Percentiles rank a stretch among this genome's conserved stretches.
phyloP scores from a whole-genome alignment of 1,140 invertebrate species.

The Cotesia chilonis region DNA sequence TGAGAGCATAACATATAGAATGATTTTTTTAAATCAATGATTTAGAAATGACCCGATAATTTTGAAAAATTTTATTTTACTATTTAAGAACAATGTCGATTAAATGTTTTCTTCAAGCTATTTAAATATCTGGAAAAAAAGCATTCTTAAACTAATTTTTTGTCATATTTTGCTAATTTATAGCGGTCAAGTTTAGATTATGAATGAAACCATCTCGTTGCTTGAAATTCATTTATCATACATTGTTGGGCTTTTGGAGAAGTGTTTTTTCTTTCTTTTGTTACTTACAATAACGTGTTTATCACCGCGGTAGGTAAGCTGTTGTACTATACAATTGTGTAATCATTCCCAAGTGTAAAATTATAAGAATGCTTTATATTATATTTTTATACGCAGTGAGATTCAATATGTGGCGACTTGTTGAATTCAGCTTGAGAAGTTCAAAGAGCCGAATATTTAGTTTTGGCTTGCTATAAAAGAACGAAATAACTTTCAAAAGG shows the following conservation, averaged over 20 bases:
- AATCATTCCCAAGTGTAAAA: conserved; percentile 23
- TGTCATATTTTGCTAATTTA: conserved; percentile 4
- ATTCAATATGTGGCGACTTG: neutral
- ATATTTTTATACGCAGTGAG: neutral
- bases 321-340: conserved; percentile 35
- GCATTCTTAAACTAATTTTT: neutral
- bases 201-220: conserved; percentile 8
- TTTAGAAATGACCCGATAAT: too few species aligned
- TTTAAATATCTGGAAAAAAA: too few species aligned
- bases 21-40: too few species aligned
- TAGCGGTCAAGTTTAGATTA: conserved; percentile 12
- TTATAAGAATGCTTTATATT: conserved; percentile 7
- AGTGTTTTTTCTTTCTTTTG: conserved; percentile 51
- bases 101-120: too few species aligned
- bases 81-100: too few species aligned
- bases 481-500: conserved; percentile 12
- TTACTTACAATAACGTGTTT: conserved; percentile 51
- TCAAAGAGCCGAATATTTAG: conserved; percentile 25
- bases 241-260: conserved; percentile 53
- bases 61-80: too few species aligned
- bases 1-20: too few species aligned
- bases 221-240: conserved; percentile 59
- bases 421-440: conserved; percentile 7
- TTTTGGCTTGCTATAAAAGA: conserved; percentile 16
- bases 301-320: conserved; percentile 56